Evolutionary conservation across 2,113 vertebrate species (phyloP).

Genomic region (Chlamydotis undulata): DNA sequence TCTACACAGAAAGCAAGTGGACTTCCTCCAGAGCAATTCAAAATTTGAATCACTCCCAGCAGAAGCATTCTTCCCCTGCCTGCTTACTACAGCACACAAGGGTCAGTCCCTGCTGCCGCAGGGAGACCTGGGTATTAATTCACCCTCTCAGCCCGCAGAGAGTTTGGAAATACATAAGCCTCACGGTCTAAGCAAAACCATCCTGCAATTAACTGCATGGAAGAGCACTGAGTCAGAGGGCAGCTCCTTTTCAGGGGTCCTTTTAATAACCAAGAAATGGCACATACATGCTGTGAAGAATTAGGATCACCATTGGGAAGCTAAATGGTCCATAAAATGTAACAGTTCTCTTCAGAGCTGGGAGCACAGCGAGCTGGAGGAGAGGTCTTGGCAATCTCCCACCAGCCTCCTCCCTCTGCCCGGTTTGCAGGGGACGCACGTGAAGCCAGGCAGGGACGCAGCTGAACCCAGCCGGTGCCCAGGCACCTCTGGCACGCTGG

Average conservation of each 20-base stretch:
- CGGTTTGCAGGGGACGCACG: accelerated
- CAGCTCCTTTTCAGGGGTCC: constrained; percentile 47
- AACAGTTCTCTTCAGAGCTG: constrained; percentile 15
- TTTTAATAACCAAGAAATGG: constrained; percentile 47
- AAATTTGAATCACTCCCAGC: constrained; percentile 13
- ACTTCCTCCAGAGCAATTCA: constrained; percentile 40
- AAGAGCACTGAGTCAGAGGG: constrained; percentile 24
- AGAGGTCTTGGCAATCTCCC: constrained; percentile 6
- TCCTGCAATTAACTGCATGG: constrained; percentile 21
- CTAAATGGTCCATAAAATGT: constrained; percentile 60
- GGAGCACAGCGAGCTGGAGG: background rate
- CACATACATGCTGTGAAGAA: constrained; percentile 50
- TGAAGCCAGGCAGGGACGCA: background rate
- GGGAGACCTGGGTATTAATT: constrained; percentile 60
- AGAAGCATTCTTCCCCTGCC: background rate
- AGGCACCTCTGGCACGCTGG: background rate
- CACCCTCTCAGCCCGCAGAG: constrained; percentile 22
- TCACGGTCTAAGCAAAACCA: constrained; percentile 5
- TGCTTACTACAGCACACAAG: constrained; percentile 25
- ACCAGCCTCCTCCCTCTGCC: background rate
- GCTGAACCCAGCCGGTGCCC: background rate
- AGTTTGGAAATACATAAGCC: constrained; percentile 32
- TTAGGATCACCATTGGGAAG: constrained; percentile 44
- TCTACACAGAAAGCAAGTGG: background rate
- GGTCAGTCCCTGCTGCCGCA: constrained; percentile 26